Base-by-base conservation (phyloP, 2,888 invertebrate genomes). In the Hemaris fuciformis region DNA sequence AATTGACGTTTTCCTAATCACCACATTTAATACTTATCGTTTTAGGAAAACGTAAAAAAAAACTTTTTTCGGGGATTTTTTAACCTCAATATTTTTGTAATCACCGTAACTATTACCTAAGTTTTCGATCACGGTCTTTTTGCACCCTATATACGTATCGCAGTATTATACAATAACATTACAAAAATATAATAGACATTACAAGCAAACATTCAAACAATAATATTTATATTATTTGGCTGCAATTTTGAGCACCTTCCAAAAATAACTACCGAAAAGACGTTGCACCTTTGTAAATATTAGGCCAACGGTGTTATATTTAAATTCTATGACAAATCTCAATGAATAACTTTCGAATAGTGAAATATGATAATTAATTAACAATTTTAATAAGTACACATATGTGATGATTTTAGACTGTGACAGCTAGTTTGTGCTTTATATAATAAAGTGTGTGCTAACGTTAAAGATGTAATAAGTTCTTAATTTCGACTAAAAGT, bases 151-250 rank as follows among this genome's bases (percentile, higher is more conserved):
- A 23, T 25, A 46, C n/a, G 7, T 15, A 45, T 31, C 53, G 53
- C 53, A 53, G 53, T 10, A 53, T 8, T 18, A 31, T 18, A 53
- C 53, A 27, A 31, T 53, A 53, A 53, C 27, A 4, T 18, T 18
- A 31, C 15, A 53, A 53, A 18, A 53, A 27, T 15, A 27, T 53
- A 27, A 53, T 27, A 53, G 18, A 10, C 5, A 3, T 3, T 53
- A 53, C 31, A 20, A 10, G 31, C 41, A 15, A 42, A 64, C 57
- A 62, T 53, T 59, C 59, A 63, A 65, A 65, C 60, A 41, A 64
- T 62, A 62, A 48, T 61, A 70, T 76, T 64, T n/a, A n/a, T n/a
- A 76, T 76, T 76, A 81, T 84, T 84, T 84, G 84, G 84, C 85
- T 79, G 70, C 63, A 66, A 69, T 67, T 67, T 81, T 82, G 84